phyloP scores from a whole-genome alignment of 2,888 invertebrate genomes.

The Ypsolopha sequella region DNA sequence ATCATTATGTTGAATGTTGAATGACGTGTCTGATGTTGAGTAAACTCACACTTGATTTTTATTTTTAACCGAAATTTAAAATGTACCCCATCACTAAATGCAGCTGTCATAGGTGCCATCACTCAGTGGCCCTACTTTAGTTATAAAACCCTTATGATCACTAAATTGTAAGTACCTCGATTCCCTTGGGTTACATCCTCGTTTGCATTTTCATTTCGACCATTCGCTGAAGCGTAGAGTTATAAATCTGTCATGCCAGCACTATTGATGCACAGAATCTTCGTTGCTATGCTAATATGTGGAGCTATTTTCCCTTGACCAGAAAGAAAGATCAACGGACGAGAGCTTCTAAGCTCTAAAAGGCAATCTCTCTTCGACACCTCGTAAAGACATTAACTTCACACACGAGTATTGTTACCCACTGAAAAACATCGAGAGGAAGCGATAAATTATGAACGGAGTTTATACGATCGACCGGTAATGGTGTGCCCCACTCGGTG shows the following conservation, averaged over 20 bases:
- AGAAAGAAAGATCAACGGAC: not conserved
- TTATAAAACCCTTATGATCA: too few relatives aligned
- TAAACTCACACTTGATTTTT: too few relatives aligned
- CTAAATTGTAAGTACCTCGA: too few relatives aligned
- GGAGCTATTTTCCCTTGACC: not conserved
- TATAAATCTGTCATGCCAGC: not conserved
- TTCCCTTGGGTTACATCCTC: too few relatives aligned
- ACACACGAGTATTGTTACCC: conserved; percentile 53
- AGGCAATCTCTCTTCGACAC: conserved; percentile 50
- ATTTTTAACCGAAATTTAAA: too few relatives aligned
- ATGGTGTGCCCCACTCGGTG: conserved; percentile 38
- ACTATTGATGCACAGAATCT: not conserved
- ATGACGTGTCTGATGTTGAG: too few relatives aligned
- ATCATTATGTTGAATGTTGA: too few relatives aligned
- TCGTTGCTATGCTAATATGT: not conserved
- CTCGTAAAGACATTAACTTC: conserved; percentile 57
- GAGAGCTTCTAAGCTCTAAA: conserved; percentile 16
- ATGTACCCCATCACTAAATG: too few relatives aligned
- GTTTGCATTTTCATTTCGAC: too few relatives aligned
- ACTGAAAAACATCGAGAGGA: conserved; percentile 62
- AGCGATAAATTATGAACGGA: conserved; percentile 65
- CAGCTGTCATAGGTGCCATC: too few relatives aligned
- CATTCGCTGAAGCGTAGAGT: not conserved
- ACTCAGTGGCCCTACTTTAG: too few relatives aligned
- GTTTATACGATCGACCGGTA: conserved; percentile 61